Base-by-base conservation (phyloP, 2,113 vertebrate species). In the Thamnaconus septentrionalis region DNA sequence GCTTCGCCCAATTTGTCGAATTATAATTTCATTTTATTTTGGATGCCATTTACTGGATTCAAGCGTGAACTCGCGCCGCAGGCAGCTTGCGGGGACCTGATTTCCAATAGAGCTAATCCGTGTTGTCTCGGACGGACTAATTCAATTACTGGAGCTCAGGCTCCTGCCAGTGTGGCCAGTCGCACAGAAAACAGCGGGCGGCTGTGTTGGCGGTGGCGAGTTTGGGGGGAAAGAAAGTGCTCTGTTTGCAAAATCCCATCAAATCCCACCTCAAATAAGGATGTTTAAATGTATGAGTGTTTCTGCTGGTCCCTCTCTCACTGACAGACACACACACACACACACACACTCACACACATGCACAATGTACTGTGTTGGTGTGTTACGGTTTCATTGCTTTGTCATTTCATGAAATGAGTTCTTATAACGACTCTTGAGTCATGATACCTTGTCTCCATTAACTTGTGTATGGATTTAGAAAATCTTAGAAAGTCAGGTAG, bases 81-180 rank as follows among this genome's bases (percentile, higher is more conserved):
- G 12, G n/a, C 46, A 45, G 47, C 10, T 8, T 41, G 18, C 60
- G 31, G 11, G 18, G 63, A 62, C 52, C 9, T 9, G 41, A 52
- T 69, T 48, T 64, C 42, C 50, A 53, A 39, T 48, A 54, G 44
- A 46, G 63, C 51, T 69, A 71, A 73, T 87, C 66, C 64, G 55
- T 0, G 39, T 74, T 69, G 75, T 81, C 71, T 73, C 48, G 72
- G 73, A 56, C 71, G 44, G n/a, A 68, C 71, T 84, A 84, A 86
- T 87, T 83, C 54, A 81, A 77, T 86, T 78, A 85, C 56, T 66
- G 39, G 45, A 47, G 48, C 71, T 56, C 52, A 75, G 52, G 69
- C 53, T 56, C 42, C 64, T 53, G 73, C 57, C 11, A 57, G 48
- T 64, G 57, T 62, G 52, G 41, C 66, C 46, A 45, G 3, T 54